A percentile compares a stretch with the other conserved stretches of the same genome.
These are phyloP conservation scores for Parnassius orleans DNA, from an alignment of 2,888 invertebrate species.

Conservation along the genomic window DNA sequence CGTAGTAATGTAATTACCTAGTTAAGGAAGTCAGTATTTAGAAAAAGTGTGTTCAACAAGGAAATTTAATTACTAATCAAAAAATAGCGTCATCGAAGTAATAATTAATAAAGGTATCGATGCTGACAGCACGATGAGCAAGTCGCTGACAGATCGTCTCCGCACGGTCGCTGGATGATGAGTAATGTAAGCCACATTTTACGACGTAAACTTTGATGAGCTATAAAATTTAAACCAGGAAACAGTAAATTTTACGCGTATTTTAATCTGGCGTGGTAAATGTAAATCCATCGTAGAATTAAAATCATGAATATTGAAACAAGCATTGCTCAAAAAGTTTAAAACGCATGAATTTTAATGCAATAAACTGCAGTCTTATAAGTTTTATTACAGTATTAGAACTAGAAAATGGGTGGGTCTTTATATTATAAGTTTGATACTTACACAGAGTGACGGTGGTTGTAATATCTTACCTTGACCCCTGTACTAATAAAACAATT, in stretches of 20 bases:
- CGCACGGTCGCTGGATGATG: slow-evolving; percentile 43
- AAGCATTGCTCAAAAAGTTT: background rate
- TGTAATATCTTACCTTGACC: too few relatives aligned
- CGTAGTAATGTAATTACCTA: too few relatives aligned
- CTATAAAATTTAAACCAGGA: slow-evolving; percentile 54
- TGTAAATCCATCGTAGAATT: slow-evolving; percentile 7
- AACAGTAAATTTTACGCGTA: slow-evolving; percentile 42
- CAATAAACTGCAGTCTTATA: too few relatives aligned
- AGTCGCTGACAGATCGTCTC: slow-evolving; percentile 57
- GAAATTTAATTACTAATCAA: slow-evolving; percentile 5
- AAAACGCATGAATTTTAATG: too few relatives aligned
- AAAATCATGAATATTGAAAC: slow-evolving; percentile 6
- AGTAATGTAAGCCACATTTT: slow-evolving; percentile 53
- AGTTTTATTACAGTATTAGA: too few relatives aligned
- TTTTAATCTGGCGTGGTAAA: slow-evolving; percentile 28
- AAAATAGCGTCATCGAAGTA: slow-evolving; percentile 3
- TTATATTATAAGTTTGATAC: too few relatives aligned
- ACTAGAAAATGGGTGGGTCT: too few relatives aligned
- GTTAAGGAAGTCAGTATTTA: too few relatives aligned
- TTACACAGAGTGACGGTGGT: too few relatives aligned
- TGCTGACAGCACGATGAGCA: slow-evolving; percentile 52
- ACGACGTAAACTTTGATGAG: slow-evolving; percentile 56
- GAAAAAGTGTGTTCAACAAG: too few relatives aligned
- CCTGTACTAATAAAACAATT: too few relatives aligned
- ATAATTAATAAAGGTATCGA: slow-evolving; percentile 31